Conservation (phyloP, 2,113 vertebrate species). For the Maccullochella peelii region DNA sequence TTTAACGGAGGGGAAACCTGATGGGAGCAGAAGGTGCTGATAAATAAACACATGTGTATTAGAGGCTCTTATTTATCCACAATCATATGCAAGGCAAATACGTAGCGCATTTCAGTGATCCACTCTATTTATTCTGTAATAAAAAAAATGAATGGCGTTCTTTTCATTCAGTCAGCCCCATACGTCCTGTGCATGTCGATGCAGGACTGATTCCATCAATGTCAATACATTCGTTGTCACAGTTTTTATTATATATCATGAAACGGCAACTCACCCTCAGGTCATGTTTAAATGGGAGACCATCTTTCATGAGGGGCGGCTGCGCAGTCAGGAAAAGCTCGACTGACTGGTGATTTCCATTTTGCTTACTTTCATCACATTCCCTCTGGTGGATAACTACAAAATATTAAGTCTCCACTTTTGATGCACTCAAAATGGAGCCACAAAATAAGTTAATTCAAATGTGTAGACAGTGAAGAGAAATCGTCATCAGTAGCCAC, state of each 20-base stretch:
- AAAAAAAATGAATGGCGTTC: background rate
- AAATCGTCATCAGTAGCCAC: conserved; percentile 35
- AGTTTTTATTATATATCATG: background rate
- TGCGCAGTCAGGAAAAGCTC: background rate
- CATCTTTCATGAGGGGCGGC: conserved; percentile 17
- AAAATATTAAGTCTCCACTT: conserved; percentile 15
- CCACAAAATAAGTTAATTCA: conserved; percentile 52
- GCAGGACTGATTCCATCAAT: conserved; percentile 21
- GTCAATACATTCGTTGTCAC: conserved; percentile 12
- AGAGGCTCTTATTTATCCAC: conserved; percentile 1
- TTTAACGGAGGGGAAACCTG: conserved; percentile 12
- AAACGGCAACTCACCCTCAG: conserved; percentile 17
- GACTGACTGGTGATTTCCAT: conserved; percentile 13
- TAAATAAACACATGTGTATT: conserved; percentile 12
- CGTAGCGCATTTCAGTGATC: background rate
- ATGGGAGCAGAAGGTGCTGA: background rate
- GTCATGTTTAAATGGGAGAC: conserved; percentile 38
- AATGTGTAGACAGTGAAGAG: conserved; percentile 47
- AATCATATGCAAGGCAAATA: background rate
- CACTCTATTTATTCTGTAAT: background rate
- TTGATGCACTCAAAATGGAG: conserved; percentile 11
- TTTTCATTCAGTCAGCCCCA: conserved; percentile 2
- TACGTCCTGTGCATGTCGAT: background rate
- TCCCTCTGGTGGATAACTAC: conserved; percentile 2
- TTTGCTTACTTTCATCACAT: conserved; percentile 39